Evolutionary conservation across 2,888 invertebrate species (phyloP), one percentile per base, ranked within the genome.

Genomic region (Drosophila mulleri): DNA sequence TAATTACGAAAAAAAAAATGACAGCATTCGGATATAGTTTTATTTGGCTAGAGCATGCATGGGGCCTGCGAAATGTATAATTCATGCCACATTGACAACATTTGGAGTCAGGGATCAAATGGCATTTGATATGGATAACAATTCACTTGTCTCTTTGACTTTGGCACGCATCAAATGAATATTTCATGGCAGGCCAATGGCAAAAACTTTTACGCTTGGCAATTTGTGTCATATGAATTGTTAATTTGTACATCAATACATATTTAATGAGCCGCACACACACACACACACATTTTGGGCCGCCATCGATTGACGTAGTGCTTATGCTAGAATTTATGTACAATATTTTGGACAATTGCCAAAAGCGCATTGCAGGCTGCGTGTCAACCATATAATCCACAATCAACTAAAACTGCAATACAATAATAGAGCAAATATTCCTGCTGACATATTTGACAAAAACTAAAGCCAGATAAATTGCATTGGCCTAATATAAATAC

Each of bases 131-230:
- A 67, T 71, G 59, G 64, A 70, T 73, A 67, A 52, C 41, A 39
- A 61, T 72, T 45, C 47, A 50, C 14, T 58, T 65, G 29, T 56
- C 44, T 56, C 29, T 73, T 66, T 75, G 73, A 68, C 70, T 71
- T 78, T 84, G 69, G 68, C 88, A 84, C 85, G 74, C 71, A 67
- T 12, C 50, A 56, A 69, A 75, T 89, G 54, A 76, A 88, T 85
- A 76, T 75, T 74, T 85, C 54, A 75, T 82, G 57, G 50, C 14
- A 7, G 18, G 14, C 23, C 42, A 52, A 66, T 65, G 70, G 32
- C 66, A 66, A 64, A 72, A 67, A 50, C 62, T 70, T 64, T 45
- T 42, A 48, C 37, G 20, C 4, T 39, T 26, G 37, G 20, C 67
- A 82, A 71, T 79, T 79, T 71, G 57, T 64, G 67, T 47, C 66